Evolutionary conservation across 2,888 invertebrate species (phyloP).

Genomic region (Marronus borbonicus): DNA sequence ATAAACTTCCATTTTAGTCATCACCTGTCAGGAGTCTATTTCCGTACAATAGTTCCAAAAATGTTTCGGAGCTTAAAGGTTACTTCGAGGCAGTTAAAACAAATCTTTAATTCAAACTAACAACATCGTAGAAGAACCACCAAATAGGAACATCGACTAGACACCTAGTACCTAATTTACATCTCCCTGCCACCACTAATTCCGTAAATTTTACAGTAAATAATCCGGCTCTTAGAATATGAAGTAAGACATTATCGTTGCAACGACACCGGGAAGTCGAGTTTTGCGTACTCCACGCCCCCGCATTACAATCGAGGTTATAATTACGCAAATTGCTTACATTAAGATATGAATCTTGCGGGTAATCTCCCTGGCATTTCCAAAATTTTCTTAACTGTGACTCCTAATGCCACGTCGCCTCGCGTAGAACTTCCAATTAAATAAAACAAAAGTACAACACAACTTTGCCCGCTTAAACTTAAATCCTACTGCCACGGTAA

Average conservation of each 20-base stretch:
- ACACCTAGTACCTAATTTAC: too few species aligned
- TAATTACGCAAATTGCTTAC: constrained; percentile 13
- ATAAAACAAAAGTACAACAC: constrained; percentile 9
- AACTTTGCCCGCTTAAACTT: constrained; percentile 11
- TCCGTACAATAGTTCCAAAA: too few species aligned
- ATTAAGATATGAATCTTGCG: constrained; percentile 6
- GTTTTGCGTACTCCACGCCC: background rate
- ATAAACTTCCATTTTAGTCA: too few species aligned
- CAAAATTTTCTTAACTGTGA: constrained; percentile 6
- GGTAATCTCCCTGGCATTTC: background rate
- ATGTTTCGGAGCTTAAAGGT: too few species aligned
- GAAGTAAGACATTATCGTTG: background rate
- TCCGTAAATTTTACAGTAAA: too few species aligned
- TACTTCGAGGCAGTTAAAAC: too few species aligned
- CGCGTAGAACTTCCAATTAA: constrained; percentile 9
- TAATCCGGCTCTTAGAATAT: too few species aligned
- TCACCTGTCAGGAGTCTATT: too few species aligned
- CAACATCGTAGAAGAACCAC: too few species aligned
- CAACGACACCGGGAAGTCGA: background rate
- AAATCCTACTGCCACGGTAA: constrained; percentile 7
- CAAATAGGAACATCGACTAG: too few species aligned
- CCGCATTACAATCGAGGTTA: background rate
- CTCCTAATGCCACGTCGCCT: background rate
- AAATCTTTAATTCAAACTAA: too few species aligned
- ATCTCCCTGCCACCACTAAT: too few species aligned